Percentiles rank a stretch among this genome's conserved stretches.
Conservation (phyloP, 2,113 vertebrate species). For the Zeus faber region DNA sequence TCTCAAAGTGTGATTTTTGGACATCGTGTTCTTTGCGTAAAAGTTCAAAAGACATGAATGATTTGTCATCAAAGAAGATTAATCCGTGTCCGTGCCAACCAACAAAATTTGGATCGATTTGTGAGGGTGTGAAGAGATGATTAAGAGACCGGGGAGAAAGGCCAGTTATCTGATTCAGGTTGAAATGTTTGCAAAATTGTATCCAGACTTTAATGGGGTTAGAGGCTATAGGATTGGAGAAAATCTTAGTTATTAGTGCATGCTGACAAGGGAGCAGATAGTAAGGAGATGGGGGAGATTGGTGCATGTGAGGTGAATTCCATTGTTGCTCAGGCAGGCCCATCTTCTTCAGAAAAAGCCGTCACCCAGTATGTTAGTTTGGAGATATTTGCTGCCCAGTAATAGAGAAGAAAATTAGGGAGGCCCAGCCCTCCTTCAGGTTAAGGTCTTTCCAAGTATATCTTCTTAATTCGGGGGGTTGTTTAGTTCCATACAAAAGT, state of each 20-base stretch:
- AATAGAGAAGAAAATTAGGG: not conserved
- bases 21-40: no score
- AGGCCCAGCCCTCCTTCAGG: not conserved
- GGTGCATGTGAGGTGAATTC: no score
- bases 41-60: no score
- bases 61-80: no score
- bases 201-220: no score
- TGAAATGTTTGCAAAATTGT: no score
- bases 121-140: no score
- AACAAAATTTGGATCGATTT: no score
- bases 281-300: not conserved
- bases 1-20: no score
- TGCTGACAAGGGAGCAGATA: not conserved
- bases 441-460: not conserved
- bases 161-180: not conserved
- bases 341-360: not conserved
- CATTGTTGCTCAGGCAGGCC: no score
- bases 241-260: not conserved
- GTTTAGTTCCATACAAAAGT: no score
- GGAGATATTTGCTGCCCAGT: not conserved
- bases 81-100: no score
- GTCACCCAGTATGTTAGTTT: conserved; percentile 2
- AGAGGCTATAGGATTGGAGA: not conserved
- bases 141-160: not conserved
- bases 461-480: not conserved